Percentiles rank a stretch among this genome's conserved stretches.
Evolutionary conservation across 2,797 vertebrate genomes (phyloP).

Genomic region (Otolemur crassicaudatus): DNA sequence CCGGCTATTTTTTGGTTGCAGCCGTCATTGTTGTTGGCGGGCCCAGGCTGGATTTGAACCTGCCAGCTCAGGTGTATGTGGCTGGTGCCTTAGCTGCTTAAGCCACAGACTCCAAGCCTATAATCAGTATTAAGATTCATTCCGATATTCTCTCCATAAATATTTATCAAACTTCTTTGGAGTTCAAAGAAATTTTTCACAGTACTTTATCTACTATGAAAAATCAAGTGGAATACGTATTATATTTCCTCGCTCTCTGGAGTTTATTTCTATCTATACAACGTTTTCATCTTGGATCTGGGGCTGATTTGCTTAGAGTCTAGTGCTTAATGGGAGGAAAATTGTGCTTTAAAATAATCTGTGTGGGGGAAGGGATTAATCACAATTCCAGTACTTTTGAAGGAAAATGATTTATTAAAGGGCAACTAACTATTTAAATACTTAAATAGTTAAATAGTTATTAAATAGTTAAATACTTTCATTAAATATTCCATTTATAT

Average conservation of each 20-base stretch:
- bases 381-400: slow-evolving; percentile 1
- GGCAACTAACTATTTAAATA: neutral
- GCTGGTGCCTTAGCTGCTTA: too few relatives aligned
- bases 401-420: slow-evolving; percentile 55
- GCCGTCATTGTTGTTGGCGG: too few relatives aligned
- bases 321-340: neutral
- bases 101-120: too few relatives aligned
- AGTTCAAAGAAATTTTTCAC: slow-evolving; percentile 26
- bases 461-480: slow-evolving; percentile 1
- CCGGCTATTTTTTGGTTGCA: too few relatives aligned
- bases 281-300: slow-evolving; percentile 34
- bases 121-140: neutral
- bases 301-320: neutral
- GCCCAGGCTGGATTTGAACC: too few relatives aligned
- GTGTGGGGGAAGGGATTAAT: neutral
- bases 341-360: slow-evolving; percentile 53
- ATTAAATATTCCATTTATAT: slow-evolving; percentile 12
- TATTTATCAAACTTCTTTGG: slow-evolving; percentile 14
- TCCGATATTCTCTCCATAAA: neutral
- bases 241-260: slow-evolving; percentile 19
- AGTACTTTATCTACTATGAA: neutral
- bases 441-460: too few relatives aligned
- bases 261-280: neutral
- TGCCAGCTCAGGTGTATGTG: too few relatives aligned
- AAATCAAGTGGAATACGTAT: neutral